phyloP scores from a whole-genome alignment of 2,797 vertebrate genomes.

The Hapalemur alaotrensis region DNA sequence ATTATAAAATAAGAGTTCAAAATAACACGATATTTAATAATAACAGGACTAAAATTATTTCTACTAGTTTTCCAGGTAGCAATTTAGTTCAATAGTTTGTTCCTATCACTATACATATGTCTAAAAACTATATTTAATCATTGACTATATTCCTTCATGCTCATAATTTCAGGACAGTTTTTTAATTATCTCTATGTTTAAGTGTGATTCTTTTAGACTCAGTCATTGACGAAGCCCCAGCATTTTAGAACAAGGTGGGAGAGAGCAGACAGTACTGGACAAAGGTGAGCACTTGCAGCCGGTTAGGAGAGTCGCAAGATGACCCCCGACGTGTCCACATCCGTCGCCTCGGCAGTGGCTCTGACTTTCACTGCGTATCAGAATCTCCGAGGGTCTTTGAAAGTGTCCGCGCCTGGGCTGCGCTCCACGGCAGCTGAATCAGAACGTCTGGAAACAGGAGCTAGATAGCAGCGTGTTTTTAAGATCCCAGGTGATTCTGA shows the following conservation, averaged over 20 bases:
- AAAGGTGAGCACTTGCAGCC: accelerated
- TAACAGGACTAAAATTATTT: slow-evolving; percentile 20
- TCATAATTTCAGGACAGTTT: neutral
- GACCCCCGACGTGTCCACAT: accelerated
- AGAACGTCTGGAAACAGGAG: neutral
- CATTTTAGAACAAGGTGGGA: neutral
- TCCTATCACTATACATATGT: neutral
- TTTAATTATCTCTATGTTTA: neutral
- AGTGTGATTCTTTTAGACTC: neutral
- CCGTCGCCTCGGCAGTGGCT: accelerated
- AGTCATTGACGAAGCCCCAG: neutral
- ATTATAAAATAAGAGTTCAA: slow-evolving; percentile 26
- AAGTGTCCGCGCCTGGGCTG: no score
- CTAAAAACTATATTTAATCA: neutral
- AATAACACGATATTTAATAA: neutral
- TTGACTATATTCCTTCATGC: neutral
- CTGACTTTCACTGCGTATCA: neutral
- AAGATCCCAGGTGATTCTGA: neutral
- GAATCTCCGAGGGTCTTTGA: neutral
- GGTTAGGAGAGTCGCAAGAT: accelerated
- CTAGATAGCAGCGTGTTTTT: no score
- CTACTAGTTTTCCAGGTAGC: neutral
- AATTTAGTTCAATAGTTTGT: neutral
- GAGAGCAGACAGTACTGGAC: neutral
- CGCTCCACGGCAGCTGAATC: neutral